Conservation (phyloP, 2,888 invertebrate genomes). For the Acrocyrtus sp. region DNA sequence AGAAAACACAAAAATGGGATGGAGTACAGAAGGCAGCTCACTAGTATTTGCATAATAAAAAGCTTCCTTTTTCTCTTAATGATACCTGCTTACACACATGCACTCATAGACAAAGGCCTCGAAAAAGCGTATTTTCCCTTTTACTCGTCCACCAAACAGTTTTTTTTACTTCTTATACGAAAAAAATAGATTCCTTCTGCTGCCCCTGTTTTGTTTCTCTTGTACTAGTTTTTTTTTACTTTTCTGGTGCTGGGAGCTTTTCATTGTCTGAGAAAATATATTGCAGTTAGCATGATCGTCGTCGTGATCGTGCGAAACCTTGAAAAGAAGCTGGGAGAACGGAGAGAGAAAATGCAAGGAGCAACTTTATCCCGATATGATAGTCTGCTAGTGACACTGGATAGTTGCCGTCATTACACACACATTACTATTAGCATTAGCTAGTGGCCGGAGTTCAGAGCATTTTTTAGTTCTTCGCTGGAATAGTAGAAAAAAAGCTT, state of each 20-base stretch:
- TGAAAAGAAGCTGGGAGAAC: slow-evolving; percentile 6
- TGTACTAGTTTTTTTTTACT: no score
- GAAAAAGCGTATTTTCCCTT: background rate
- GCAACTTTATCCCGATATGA: background rate
- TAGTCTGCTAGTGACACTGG: slow-evolving; percentile 3
- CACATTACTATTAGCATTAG: background rate
- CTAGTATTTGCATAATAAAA: slow-evolving; percentile 20
- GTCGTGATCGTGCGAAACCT: slow-evolving; percentile 17
- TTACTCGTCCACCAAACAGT: background rate
- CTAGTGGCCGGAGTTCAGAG: background rate
- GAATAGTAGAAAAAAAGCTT: background rate
- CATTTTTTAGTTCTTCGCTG: background rate
- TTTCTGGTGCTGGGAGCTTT: background rate
- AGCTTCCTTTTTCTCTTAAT: background rate
- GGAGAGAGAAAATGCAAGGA: slow-evolving; percentile 1
- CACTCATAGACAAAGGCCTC: background rate
- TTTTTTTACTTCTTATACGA: background rate
- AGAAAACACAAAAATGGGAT: no score
- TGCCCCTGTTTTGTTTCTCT: no score
- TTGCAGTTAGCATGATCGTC: background rate
- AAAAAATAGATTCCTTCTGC: no score
- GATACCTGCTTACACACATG: background rate
- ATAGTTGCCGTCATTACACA: background rate
- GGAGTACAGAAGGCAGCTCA: no score
- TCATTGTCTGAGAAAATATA: background rate